phyloP scores from a whole-genome alignment of 2,113 vertebrate species.

The Microcebus lehilahytsara region DNA sequence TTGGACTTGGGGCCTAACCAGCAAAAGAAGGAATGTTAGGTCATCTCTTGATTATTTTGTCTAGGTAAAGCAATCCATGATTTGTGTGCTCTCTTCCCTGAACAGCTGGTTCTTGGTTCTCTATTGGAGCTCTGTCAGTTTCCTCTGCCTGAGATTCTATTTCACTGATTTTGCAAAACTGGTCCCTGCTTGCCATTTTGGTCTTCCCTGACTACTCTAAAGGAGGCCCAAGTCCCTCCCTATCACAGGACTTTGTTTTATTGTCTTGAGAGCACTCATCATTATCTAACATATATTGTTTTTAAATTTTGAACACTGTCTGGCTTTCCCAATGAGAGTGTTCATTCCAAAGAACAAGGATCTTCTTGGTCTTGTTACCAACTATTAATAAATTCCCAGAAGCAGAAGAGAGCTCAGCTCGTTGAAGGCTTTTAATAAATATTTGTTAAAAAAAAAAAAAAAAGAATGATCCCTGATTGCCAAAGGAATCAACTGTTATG shows the following conservation, averaged over 20 bases:
- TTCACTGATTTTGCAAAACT: background rate
- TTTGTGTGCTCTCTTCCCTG: background rate
- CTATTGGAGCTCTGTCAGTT: background rate
- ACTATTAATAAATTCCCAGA: background rate
- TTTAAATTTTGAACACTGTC: background rate
- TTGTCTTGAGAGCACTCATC: background rate
- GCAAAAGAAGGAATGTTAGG: background rate
- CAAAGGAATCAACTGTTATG: background rate
- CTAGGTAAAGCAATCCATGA: background rate
- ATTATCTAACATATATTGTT: background rate
- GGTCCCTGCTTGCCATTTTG: background rate
- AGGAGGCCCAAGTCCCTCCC: background rate
- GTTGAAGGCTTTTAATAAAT: conserved; percentile 11
- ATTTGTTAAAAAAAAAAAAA: background rate
- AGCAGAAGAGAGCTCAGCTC: background rate
- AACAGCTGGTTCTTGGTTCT: background rate
- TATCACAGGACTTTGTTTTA: background rate
- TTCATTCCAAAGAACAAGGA: background rate
- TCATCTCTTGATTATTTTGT: background rate
- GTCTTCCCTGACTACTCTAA: background rate
- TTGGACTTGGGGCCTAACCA: background rate
- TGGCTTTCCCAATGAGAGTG: background rate
- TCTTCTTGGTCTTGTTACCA: background rate
- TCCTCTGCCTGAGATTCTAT: background rate
- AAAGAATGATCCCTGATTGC: background rate